phyloP scores from a whole-genome alignment of 1,140 invertebrate genomes.

The Diplogasteroides magnus region DNA sequence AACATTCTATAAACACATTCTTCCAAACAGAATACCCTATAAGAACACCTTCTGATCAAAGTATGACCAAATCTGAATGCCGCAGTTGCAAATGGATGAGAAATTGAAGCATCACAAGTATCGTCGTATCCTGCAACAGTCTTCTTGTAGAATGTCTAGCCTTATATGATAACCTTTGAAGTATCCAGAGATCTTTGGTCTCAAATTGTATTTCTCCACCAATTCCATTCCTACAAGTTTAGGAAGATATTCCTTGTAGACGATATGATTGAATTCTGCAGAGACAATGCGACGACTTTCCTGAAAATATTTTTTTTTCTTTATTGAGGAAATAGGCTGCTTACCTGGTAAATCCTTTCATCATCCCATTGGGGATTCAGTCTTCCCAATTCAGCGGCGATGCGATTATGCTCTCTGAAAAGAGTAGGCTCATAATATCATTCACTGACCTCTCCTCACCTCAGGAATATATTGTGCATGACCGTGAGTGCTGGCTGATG shows the following conservation, averaged over 20 bases:
- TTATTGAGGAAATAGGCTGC: neutral
- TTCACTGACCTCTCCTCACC: neutral
- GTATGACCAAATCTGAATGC: slow-evolving; percentile 66
- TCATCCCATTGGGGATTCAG: slow-evolving; percentile 58
- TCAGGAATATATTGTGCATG: slow-evolving; percentile 65
- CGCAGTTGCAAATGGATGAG: slow-evolving; percentile 56
- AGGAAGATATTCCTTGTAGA: slow-evolving; percentile 77
- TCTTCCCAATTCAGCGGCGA: slow-evolving; percentile 69
- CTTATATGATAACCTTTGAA: neutral
- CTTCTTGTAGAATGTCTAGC: too few relatives aligned
- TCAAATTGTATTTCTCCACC: slow-evolving; percentile 58
- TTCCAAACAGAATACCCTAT: neutral
- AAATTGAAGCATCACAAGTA: slow-evolving; percentile 51
- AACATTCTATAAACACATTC: slow-evolving; percentile 27
- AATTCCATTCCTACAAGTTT: slow-evolving; percentile 77
- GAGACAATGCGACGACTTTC: slow-evolving; percentile 75
- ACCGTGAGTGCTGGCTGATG: slow-evolving; percentile 74
- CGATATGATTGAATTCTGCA: slow-evolving; percentile 80
- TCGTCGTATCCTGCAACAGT: neutral
- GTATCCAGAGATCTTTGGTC: neutral
- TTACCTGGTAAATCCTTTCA: slow-evolving; percentile 50
- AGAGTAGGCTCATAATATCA: neutral
- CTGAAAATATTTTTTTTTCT: slow-evolving; percentile 32
- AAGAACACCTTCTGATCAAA: slow-evolving; percentile 31
- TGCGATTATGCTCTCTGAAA: slow-evolving; percentile 69